Percentiles rank a stretch among this genome's conserved stretches.
These are phyloP conservation scores for Cheilosia variabilis DNA, from an alignment of 2,888 invertebrate species.

Conservation along the genomic window DNA sequence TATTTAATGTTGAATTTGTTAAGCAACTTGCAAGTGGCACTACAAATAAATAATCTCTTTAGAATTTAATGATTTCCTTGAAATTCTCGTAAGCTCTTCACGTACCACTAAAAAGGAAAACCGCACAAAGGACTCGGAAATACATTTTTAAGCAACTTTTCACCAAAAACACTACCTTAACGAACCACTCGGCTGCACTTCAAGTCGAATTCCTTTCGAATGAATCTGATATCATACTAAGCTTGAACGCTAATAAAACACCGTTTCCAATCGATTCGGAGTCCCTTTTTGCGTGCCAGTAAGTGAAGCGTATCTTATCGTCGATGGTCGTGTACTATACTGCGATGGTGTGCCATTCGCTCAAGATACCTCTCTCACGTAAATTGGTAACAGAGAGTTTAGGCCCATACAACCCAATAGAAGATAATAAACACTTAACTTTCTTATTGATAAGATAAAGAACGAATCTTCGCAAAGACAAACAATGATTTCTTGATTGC, in stretches of 20 bases:
- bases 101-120: slow-evolving; percentile 61
- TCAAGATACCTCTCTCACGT: slow-evolving; percentile 57
- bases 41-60: slow-evolving; percentile 47
- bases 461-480: slow-evolving; percentile 35
- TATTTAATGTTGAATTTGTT: slow-evolving; percentile 33
- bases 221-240: slow-evolving; percentile 22
- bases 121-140: slow-evolving; percentile 47
- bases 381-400: slow-evolving; percentile 31
- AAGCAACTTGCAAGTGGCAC: slow-evolving; percentile 54
- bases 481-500: slow-evolving; percentile 6
- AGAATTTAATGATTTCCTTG: background rate
- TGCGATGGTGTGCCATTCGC: slow-evolving; percentile 34
- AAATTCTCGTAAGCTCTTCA: slow-evolving; percentile 21
- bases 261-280: slow-evolving; percentile 3
- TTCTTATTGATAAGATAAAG: slow-evolving; percentile 55
- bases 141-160: slow-evolving; percentile 40
- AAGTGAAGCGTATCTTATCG: slow-evolving; percentile 49
- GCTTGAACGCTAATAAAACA: background rate
- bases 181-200: background rate
- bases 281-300: slow-evolving; percentile 12
- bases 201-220: slow-evolving; percentile 15
- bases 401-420: slow-evolving; percentile 48
- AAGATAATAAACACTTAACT: slow-evolving; percentile 49
- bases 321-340: slow-evolving; percentile 28
- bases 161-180: too few species aligned